Evolutionary conservation across 2,113 vertebrate species (phyloP).

Genomic region (Cololabis saira): DNA sequence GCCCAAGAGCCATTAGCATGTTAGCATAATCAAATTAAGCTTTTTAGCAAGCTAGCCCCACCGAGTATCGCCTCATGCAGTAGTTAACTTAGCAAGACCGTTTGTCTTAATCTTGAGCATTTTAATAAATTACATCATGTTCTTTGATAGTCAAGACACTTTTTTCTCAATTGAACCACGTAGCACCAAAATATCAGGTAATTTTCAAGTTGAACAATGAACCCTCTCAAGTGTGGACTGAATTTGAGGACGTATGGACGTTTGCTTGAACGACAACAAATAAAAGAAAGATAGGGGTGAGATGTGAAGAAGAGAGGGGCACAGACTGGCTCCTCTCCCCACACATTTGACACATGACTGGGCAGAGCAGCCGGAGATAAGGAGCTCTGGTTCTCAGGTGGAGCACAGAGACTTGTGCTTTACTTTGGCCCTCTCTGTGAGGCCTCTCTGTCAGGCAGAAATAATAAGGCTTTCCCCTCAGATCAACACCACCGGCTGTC

Average conservation of each 20-base stretch:
- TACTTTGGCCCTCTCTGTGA: constrained; percentile 64
- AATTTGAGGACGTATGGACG: background rate
- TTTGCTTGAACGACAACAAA: background rate
- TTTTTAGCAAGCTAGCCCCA: no score
- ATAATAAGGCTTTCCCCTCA: constrained; percentile 73
- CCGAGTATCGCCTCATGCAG: no score
- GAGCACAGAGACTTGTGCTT: constrained; percentile 46
- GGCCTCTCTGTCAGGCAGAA: constrained; percentile 74
- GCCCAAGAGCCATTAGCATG: no score
- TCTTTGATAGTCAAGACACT: background rate
- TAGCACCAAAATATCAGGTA: background rate
- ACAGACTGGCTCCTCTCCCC: constrained; percentile 61
- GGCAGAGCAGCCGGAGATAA: constrained; percentile 72
- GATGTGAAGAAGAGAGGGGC: constrained; percentile 25
- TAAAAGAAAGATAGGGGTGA: background rate
- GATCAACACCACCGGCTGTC: constrained; percentile 74
- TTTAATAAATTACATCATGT: background rate
- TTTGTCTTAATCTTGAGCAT: no score
- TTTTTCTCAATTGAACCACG: background rate
- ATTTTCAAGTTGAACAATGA: no score
- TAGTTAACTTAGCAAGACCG: no score
- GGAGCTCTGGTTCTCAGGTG: constrained; percentile 69
- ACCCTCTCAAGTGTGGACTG: background rate
- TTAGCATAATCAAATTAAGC: no score
- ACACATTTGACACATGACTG: constrained; percentile 76